Base-by-base conservation (phyloP, 2,888 invertebrate species). In the Cephus pygmeus region DNA sequence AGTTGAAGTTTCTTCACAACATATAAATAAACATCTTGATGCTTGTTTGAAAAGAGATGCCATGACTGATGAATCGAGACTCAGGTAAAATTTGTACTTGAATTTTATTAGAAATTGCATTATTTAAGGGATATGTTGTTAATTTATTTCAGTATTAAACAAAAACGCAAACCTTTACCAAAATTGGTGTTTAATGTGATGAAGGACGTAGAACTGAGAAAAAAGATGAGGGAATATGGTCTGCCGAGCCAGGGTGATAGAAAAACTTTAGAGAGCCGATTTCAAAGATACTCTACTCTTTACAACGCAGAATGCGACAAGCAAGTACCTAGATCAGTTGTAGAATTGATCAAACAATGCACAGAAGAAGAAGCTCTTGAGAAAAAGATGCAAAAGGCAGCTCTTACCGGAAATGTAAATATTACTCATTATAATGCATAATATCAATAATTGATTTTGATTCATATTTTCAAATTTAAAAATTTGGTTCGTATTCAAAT, bases 281-380 rank as follows among this genome's bases (percentile, higher is more conserved):
- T 92, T 77, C 90, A 91, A 79, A 91, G 89, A 81, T 92, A 91
- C 74, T 89, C 87, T 6, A 84, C 90, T 23, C 82, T 92, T 31
- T 92, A 92, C 82, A 92, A 92, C 81, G 89, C 92, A 11, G 92
- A 93, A 81, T 93, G 92, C 86, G 93, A 93, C 84, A 91, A 91
- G 78, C 77, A 87, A 9, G 86, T 90, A 75, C 93, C 93, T 1
- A 86, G 92, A 81, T 81, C 92, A 30, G 79, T 91, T n/a, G 75
- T 85, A 9, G 92, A 92, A 75, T 83, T 92, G 76, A 82, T 92
- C 56, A 90, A 88, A 69, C 91, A 91, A 79, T 90, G 92, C 36
- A 91, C 92, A 68, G 87, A 89, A 69, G 92, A 92, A 80, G 92
- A 92, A 79, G 85, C 85, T 76, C 80, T 89, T 33, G 91, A 91